Evolutionary conservation across 2,888 invertebrate genomes (phyloP), one percentile per base, ranked within the genome.

Genomic region (Microctonus brassicae): DNA sequence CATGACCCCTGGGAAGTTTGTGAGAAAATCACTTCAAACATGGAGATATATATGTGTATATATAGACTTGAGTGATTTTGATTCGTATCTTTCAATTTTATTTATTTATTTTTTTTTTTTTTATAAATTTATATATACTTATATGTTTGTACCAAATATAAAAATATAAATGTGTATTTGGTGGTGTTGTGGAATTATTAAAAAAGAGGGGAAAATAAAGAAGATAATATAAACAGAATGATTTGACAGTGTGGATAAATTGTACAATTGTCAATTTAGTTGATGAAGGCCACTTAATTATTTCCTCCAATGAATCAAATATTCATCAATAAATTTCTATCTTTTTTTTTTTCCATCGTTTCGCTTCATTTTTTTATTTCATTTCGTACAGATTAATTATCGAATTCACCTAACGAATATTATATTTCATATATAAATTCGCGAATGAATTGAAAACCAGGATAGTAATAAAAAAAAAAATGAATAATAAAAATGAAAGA

Each of bases 21-120:
- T 72, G 72, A 72, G 72, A 72, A 72, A 72, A 63, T 68, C 52
- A 62, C 55, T 66, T 62, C 62, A 52, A 42, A 47, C n/a, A n/a
- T n/a, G n/a, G n/a, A n/a, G n/a, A n/a, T 60, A 24, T 57, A 36
- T 22, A 22, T 42, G 29, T n/a, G 26, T 26, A n/a, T 4, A n/a
- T 4, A 47, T 6, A 47, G 17, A 17, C 7, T 20, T 1, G n/a
- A n/a, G 20, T 47, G 6, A 47, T 47, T 47, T 47, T 7, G 7
- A 47, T 47, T 47, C 20, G 7, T 47, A 47, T 4, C 5, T 47
- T 47, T 20, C 47, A 47, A 47, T 17, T 17, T 17, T 47, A 20
- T 47, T 17, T 17, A 5, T 7, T 47, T 20, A 20, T 17, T 47
- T 11, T 55, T 17, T 47, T 1, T 33, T n/a, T n/a, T n/a, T n/a